A percentile compares a stretch with the other conserved stretches of the same genome.
phyloP scores from a whole-genome alignment of 2,113 vertebrate species.

The Pagrus major region DNA sequence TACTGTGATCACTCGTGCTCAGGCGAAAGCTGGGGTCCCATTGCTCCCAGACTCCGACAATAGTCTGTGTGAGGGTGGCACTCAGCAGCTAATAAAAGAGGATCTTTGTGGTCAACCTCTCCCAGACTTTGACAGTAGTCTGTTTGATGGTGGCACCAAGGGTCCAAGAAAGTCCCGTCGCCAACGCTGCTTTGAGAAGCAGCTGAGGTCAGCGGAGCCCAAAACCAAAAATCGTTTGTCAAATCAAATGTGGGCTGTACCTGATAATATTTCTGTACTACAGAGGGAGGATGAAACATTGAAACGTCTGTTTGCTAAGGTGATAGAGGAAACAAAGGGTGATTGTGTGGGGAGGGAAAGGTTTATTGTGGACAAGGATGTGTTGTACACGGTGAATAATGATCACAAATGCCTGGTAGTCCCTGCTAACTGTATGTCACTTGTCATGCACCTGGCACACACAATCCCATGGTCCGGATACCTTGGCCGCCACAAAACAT shows the following conservation, averaged over 20 bases:
- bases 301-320: background rate
- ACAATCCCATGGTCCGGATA: background rate
- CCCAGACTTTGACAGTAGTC: too few relatives aligned
- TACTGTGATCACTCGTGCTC: too few relatives aligned
- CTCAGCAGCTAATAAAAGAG: too few relatives aligned
- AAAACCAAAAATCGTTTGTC: background rate
- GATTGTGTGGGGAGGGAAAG: background rate
- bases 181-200: background rate
- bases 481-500: background rate
- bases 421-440: background rate
- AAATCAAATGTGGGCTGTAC: background rate
- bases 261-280: background rate
- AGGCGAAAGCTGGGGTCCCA: too few relatives aligned
- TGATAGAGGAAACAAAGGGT: background rate
- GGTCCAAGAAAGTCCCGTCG: background rate
- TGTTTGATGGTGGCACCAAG: background rate
- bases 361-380: background rate
- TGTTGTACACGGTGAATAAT: background rate
- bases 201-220: background rate
- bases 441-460: background rate
- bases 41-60: too few relatives aligned
- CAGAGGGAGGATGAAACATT: background rate
- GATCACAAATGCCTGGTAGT: background rate
- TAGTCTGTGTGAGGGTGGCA: too few relatives aligned
- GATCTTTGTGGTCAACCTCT: too few relatives aligned